These are phyloP conservation scores for Boloria selene DNA, from an alignment of 2,888 invertebrate species.

Conservation along the genomic window DNA sequence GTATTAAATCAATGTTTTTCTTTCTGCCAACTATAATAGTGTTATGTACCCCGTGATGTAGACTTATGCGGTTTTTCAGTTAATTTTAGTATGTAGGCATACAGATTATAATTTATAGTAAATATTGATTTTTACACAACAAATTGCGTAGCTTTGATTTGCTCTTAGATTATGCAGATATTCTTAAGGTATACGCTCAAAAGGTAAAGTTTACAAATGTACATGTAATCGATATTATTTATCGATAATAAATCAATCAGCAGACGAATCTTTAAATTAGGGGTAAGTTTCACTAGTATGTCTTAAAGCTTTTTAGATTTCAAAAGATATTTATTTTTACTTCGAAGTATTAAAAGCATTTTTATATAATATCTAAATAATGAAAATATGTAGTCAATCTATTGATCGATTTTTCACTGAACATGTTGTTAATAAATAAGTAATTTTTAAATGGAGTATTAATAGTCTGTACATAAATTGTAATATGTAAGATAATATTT, in stretches of 20 bases:
- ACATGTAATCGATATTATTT: too few species aligned
- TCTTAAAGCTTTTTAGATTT: too few species aligned
- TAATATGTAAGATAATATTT: slow-evolving; percentile 13
- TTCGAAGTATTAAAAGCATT: too few species aligned
- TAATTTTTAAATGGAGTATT: slow-evolving; percentile 17
- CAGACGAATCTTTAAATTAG: too few species aligned
- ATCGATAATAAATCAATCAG: too few species aligned
- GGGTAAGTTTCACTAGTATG: too few species aligned
- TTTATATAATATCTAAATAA: too few species aligned
- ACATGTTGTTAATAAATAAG: slow-evolving; percentile 1
- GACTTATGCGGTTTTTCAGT: background rate
- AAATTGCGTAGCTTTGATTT: background rate
- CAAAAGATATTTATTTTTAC: too few species aligned
- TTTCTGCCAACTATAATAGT: background rate
- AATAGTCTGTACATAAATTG: slow-evolving; percentile 23
- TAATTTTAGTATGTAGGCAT: background rate
- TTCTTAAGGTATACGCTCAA: background rate
- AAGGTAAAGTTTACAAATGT: too few species aligned
- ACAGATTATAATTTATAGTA: background rate
- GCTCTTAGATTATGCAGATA: background rate
- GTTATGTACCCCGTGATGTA: background rate
- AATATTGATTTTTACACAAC: background rate
- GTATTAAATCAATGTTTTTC: too few species aligned
- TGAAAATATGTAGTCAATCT: too few species aligned
- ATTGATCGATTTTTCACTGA: slow-evolving; percentile 3